phyloP scores from a whole-genome alignment of 1,140 invertebrate genomes.

The Drosophila gunungcola region DNA sequence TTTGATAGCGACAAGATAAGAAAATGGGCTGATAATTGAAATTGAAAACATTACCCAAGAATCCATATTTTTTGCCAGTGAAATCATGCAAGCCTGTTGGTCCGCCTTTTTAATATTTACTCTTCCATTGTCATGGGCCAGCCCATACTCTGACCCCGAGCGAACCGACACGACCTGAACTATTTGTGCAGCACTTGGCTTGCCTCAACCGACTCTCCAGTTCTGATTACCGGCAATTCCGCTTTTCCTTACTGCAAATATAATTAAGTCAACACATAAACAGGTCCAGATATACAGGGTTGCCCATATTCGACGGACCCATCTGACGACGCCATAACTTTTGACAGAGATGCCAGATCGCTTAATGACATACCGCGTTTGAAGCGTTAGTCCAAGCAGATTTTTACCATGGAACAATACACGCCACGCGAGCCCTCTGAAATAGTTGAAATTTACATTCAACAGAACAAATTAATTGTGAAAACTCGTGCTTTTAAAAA shows the following conservation, averaged over 20 bases:
- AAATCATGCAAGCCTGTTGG: conserved; percentile 21
- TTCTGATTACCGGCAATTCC: conserved; percentile 74
- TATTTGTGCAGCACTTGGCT: conserved; percentile 74
- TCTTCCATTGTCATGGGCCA: conserved; percentile 65
- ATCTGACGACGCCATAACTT: too few relatives aligned
- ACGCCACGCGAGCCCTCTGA: too few relatives aligned
- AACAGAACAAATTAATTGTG: too few relatives aligned
- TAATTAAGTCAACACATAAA: conserved; percentile 67
- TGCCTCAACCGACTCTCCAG: conserved; percentile 37
- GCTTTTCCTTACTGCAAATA: conserved; percentile 71
- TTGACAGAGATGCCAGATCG: too few relatives aligned
- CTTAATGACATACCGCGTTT: too few relatives aligned
- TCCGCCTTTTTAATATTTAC: conserved; percentile 63
- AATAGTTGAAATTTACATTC: too few relatives aligned
- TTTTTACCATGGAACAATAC: too few relatives aligned
- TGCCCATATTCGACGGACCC: too few relatives aligned
- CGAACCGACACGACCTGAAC: conserved; percentile 46
- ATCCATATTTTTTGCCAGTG: background rate
- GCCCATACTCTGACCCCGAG: conserved; percentile 3
- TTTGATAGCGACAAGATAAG: too few relatives aligned
- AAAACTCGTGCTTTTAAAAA: too few relatives aligned
- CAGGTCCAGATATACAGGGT: conserved; percentile 31
- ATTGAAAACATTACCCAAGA: background rate
- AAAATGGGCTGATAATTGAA: too few relatives aligned
- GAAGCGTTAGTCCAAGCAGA: too few relatives aligned